Evolutionary conservation across 2,888 invertebrate species (phyloP), one percentile per base, ranked within the genome.

Genomic region (Busseola fusca): DNA sequence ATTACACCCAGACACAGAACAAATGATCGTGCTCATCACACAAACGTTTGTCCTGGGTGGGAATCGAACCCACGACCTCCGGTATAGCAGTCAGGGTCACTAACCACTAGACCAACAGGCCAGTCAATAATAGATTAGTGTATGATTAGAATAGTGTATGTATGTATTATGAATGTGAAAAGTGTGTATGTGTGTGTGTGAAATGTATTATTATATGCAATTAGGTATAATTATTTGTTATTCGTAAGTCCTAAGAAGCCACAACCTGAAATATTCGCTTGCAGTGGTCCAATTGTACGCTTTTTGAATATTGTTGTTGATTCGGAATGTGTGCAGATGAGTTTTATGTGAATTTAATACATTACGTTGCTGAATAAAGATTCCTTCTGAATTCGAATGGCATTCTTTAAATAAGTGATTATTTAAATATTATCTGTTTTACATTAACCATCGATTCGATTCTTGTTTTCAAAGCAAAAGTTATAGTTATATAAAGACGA

Each of bases 211-310:
- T n/a, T n/a, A n/a, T n/a, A n/a, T n/a, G n/a, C n/a, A n/a, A 30
- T 40, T 10, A 3, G n/a, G 10, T 12, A 30, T 0, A 27, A 16
- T 27, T 25, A 4, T 16, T 57, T 25, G 12, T 6, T 14, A 50
- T 16, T 30, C 18, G 30, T 62, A 40, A 72, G 64, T 64, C 34
- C 0, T 56, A 72, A 48, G 3, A 18, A 67, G 65, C 52, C 62
- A 66, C 69, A 66, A 57, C 68, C 42, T 64, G 42, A 80, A 74
- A 64, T 16, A 58, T 45, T n/a, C 6, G n/a, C 50, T 78, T 72
- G 68, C 82, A 84, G 70, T 52, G 82, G 72, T 78, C 27, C 48
- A 37, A 45, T 30, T 58, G 10, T 18, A 45, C 16, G 0, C 3
- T n/a, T 60, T 3, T 16, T 0, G 12, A n/a, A 57, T 1, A 18